Evolutionary conservation across 2,888 invertebrate species (phyloP), one percentile per base, ranked within the genome.

Genomic region (Helleia helle): DNA sequence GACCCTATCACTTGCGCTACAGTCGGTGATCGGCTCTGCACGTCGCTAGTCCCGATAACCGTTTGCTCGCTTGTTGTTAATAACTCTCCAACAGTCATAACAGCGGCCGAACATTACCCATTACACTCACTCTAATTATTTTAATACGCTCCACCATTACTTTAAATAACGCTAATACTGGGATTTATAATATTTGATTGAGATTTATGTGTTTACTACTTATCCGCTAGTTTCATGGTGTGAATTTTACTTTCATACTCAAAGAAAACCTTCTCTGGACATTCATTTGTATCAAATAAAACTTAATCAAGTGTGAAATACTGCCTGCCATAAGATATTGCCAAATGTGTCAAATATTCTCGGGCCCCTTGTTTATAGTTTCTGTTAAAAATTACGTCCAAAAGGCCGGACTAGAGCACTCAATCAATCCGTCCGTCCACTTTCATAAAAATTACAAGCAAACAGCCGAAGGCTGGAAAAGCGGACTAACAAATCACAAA

Each of bases 401-500:
- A 36, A 22, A 22, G 8, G 22, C 22, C 5, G 22, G 8, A 22
- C 30, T 15, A 15, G 14, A 30, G 14, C 11, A 31, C 37, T 29
- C 24, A 11, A 5, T 29, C 17, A 12, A 30, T 30, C 24, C 15
- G 38, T 3, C 29, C 4, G 6, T 13, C n/a, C 24, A 9, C n/a
- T n/a, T 13, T 12, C 24, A 36, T 22, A 22, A 36, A 34, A 7
- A 18, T 31, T 22, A 24, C 36, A 36, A 36, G 24, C 22, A 36
- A 24, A 24, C 31, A 31, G 13, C 25, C 25, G 36, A 36, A 36
- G 36, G 36, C 36, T 36, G 36, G 36, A 36, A 36, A 36, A 36
- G 36, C 36, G 36, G 36, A 36, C 24, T 25, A 22, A 22, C 36
- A 36, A 36, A 36, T 36, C 24, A 36, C 36, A 36, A 36, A 58